These are phyloP conservation scores for Chiloscyllium punctatum DNA, from an alignment of 2,797 vertebrate genomes.

Conservation along the genomic window DNA sequence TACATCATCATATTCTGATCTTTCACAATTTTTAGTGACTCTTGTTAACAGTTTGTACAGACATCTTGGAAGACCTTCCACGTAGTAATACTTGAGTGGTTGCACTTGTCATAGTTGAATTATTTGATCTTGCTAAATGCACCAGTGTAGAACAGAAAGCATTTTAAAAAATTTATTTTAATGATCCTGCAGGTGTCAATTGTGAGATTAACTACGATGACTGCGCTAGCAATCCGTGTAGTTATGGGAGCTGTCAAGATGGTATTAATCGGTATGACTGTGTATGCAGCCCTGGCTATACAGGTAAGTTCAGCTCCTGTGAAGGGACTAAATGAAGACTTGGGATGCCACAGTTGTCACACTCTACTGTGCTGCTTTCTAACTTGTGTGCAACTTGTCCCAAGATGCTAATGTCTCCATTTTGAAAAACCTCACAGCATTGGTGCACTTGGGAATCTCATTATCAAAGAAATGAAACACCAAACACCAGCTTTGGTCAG, in stretches of 20 bases:
- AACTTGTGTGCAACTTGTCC: background rate
- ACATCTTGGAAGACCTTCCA: background rate
- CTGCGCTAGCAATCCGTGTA: constrained; percentile 80
- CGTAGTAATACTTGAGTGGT: background rate
- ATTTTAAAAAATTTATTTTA: background rate
- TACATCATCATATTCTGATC: no score
- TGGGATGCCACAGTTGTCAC: background rate
- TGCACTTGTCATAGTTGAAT: background rate
- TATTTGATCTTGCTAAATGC: background rate
- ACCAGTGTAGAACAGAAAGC: background rate
- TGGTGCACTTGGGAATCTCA: background rate
- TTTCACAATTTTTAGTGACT: background rate
- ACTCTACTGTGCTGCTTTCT: background rate
- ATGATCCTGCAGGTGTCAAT: constrained; percentile 65
- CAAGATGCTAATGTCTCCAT: background rate
- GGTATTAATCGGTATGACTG: constrained; percentile 84
- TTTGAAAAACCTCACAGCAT: background rate
- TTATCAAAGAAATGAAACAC: background rate
- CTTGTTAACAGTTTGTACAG: background rate
- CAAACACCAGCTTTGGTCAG: background rate
- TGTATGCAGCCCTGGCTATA: constrained; percentile 77
- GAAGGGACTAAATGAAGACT: background rate
- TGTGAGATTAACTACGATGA: constrained; percentile 89
- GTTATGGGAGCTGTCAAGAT: constrained; percentile 75
- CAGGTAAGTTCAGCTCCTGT: constrained; percentile 62